Evolutionary conservation across 2,113 vertebrate species (phyloP), one percentile per base, ranked within the genome.

Genomic region (Pholis gunnellus): DNA sequence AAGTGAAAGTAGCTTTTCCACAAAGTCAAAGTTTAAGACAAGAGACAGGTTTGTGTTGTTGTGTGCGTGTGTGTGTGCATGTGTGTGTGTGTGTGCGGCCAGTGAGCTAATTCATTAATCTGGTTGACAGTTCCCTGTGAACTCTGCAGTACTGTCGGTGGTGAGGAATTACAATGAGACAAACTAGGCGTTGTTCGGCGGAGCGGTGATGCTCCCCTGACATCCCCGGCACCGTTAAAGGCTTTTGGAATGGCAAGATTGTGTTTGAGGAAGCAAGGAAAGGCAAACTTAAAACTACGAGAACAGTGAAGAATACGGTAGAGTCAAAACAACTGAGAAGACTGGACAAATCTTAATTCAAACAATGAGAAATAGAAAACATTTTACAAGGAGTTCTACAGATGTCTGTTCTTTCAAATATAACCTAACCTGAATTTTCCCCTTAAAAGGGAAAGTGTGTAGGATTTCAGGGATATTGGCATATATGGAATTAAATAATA

Each of bases 131-230:
- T 72, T 83, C 52, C 79, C 27, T 52, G 75, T 82, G 83, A 89
- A 86, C 76, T 87, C 63, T 13, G 72, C 61, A 57, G 71, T 83
- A 60, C 56, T 48, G 87, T 64, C 27, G 31, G 57, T 64, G 65
- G 75, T 68, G 84, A 76, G 56, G 88, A 91, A 91, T 87, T 27
- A 76, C 85, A 92, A 92, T 92, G 87, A 92, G 78, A 89, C 50
- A 82, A 84, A 90, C 65, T 61, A 66, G 73, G 48, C 1, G 29
- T 72, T 82, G 84, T 82, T 81, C 10, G 22, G 68, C 44, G 3
- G 78, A 71, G 64, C 67, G 36, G 66, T 75, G 83, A 82, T 72
- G 82, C 78, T 80, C 72, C 61, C 34, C 69, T 86, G 84, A 89
- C 88, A 83, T 81, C 78, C 27, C 18, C 52, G 8, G 52, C 75